Evolutionary conservation across 2,113 vertebrate species (phyloP).

Genomic region (Toxostoma redivivum): DNA sequence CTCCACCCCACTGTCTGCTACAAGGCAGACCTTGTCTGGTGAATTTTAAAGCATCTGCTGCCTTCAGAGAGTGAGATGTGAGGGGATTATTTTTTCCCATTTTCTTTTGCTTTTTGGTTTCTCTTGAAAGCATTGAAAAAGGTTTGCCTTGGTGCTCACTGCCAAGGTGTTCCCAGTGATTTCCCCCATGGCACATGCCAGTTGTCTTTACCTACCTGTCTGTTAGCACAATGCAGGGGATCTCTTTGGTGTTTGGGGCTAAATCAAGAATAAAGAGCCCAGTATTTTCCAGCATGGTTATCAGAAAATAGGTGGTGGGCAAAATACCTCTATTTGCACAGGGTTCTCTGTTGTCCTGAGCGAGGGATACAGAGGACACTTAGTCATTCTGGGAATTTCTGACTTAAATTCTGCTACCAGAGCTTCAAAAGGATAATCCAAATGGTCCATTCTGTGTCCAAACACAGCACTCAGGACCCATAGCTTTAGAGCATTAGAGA

Average conservation of each 20-base stretch:
- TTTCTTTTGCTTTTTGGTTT: not conserved
- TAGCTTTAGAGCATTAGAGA: not conserved
- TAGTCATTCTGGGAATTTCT: not conserved
- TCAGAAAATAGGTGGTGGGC: not conserved
- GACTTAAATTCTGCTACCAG: not conserved
- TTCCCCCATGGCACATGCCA: not conserved
- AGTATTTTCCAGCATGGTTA: rapidly evolving
- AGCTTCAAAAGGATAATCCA: not conserved
- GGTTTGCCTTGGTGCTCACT: not conserved
- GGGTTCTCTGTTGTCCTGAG: not conserved
- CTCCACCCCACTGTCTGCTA: not conserved
- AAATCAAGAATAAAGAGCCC: not conserved
- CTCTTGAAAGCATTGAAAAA: not conserved
- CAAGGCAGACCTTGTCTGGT: not conserved
- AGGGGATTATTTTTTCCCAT: not conserved
- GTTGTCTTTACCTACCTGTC: not conserved
- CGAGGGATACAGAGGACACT: not conserved
- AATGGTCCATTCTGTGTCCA: not conserved
- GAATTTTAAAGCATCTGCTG: constrained; percentile 7
- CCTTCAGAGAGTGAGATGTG: not conserved
- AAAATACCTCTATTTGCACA: not conserved
- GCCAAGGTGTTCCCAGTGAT: rapidly evolving
- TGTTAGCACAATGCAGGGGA: not conserved
- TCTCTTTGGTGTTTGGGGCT: not conserved
- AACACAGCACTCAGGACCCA: not conserved